Base-by-base conservation (phyloP, 2,888 invertebrate species). In the Zaprionus obscuricornis region DNA sequence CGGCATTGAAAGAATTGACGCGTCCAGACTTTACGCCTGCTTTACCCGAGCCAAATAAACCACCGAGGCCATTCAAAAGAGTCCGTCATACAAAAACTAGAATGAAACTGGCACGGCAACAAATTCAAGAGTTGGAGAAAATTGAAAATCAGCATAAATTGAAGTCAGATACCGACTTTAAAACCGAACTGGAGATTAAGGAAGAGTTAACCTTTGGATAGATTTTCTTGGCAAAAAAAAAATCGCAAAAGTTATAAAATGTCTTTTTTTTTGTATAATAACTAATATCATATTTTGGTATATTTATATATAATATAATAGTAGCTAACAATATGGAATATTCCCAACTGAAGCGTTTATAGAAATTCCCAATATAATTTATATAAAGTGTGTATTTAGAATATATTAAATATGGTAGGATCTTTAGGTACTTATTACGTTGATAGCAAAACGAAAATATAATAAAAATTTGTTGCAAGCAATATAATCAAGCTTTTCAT, bases 1-100 rank as follows among this genome's bases (percentile, higher is more conserved):
- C 96, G 6, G 58, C 49, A 1, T 31, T 84, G n/a, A 22, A 13
- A 17, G 22, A 26, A 2, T 7, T 26, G 8, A 40, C 56, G 13
- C 56, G 67, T 5, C 71, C 57, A 14, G n/a, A n/a, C n/a, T n/a
- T n/a, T n/a, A n/a, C n/a, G n/a, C n/a, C n/a, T n/a, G n/a, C n/a
- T n/a, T n/a, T n/a, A n/a, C n/a, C n/a, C n/a, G n/a, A n/a, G n/a
- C n/a, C n/a, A n/a, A n/a, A n/a, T n/a, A n/a, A n/a, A n/a, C n/a
- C n/a, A n/a, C n/a, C n/a, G n/a, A n/a, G n/a, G n/a, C n/a, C n/a
- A n/a, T n/a, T n/a, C n/a, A n/a, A n/a, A n/a, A n/a, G n/a, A n/a
- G n/a, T n/a, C n/a, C n/a, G n/a, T n/a, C n/a, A n/a, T n/a, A n/a
- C n/a, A n/a, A n/a, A n/a, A n/a, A n/a, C n/a, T n/a, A n/a, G n/a